Base-by-base conservation (phyloP, 2,797 vertebrate genomes). In the Bufotes viridis region DNA sequence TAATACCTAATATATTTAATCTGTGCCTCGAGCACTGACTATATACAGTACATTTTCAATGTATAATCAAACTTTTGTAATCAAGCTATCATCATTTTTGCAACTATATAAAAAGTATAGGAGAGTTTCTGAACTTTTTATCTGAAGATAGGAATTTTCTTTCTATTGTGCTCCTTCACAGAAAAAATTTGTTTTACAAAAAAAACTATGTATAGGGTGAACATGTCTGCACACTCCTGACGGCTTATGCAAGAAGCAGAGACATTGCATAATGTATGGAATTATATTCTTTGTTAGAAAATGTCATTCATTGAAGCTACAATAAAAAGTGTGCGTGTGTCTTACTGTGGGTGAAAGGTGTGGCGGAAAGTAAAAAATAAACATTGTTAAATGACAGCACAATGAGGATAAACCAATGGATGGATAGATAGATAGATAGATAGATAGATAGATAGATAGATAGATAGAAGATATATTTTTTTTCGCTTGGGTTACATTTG, bases 211-310 rank as follows among this genome's bases (percentile, higher is more conserved):
- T 82, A 82, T 82, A 18, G 29, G 67, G 55, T 82, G 22, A 74
- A 57, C 24, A 34, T 11, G 49, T 60, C 9, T 84, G 18, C 82
- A 74, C n/a, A 24, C 82, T 74, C 82, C 82, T 84, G 53, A 26
- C 7, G 58, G 67, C 82, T 84, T 84, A 84, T 84, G 82, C 82
- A 84, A 84, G 53, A 84, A 3, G 9, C 2, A 57, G 26, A 84
- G 20, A 8, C 17, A 70, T 72, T 84, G 67, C 82, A 74, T 58
- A 34, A 60, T 3, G 55, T 18, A 34, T 18, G 69, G 69, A 72
- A 34, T 72, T 29, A 6, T 42, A 18, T 72, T 72, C 29, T 15
- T 14, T 7, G 2, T 34, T 26, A 13, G 22, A 67, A 67, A 67
- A 67, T 58, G n/a, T 24, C 61, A 63, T 63, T 63, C 7, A 63